A percentile compares a stretch with the other conserved stretches of the same genome.
phyloP scores from a whole-genome alignment of 2,888 invertebrate species.

The Heliconius erato region DNA sequence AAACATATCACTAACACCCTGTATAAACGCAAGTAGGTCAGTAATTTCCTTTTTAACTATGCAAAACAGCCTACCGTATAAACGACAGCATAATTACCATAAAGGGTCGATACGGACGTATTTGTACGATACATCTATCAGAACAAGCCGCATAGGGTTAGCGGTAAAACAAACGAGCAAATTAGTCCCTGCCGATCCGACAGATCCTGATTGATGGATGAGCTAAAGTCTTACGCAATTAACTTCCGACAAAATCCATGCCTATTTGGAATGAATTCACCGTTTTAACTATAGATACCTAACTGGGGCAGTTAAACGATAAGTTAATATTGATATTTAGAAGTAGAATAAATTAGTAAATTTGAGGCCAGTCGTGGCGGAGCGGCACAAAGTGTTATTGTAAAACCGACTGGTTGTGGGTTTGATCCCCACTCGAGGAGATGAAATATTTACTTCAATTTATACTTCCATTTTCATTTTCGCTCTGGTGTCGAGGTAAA shows the following conservation, averaged over 20 bases:
- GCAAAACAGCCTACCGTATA: constrained; percentile 26
- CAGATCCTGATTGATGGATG: constrained; percentile 84
- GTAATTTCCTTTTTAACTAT: constrained; percentile 16
- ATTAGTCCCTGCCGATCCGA: constrained; percentile 77
- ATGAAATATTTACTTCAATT: too few species aligned
- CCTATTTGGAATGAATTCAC: constrained; percentile 5
- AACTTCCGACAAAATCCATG: constrained; percentile 72
- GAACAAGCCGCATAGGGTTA: constrained; percentile 71
- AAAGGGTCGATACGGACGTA: constrained; percentile 54
- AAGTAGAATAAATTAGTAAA: too few species aligned
- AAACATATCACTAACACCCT: background rate
- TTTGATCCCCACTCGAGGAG: too few species aligned
- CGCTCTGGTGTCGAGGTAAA: too few species aligned
- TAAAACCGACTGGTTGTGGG: too few species aligned
- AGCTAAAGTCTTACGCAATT: constrained; percentile 68
- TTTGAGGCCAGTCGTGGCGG: too few species aligned
- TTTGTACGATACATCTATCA: constrained; percentile 57
- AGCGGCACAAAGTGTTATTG: too few species aligned
- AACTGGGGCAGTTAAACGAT: background rate
- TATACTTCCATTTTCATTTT: too few species aligned
- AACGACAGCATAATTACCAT: constrained; percentile 27
- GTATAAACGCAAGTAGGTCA: background rate
- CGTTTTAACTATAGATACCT: background rate
- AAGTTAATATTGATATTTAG: background rate
- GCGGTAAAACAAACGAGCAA: constrained; percentile 83